These are phyloP conservation scores for Nezara viridula DNA, from an alignment of 2,888 invertebrate genomes.

Conservation along the genomic window DNA sequence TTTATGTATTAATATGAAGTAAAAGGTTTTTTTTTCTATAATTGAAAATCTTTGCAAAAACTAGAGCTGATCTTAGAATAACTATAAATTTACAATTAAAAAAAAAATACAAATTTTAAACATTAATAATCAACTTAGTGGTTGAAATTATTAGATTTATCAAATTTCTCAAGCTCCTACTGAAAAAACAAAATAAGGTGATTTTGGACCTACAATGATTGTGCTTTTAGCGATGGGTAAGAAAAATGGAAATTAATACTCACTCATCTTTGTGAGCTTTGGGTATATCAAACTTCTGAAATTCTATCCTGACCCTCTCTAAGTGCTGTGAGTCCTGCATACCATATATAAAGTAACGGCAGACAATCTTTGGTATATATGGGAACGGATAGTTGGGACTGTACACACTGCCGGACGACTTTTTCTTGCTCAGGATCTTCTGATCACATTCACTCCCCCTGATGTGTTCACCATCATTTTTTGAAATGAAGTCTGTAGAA, in stretches of 20 bases:
- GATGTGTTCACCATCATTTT: conserved; percentile 94
- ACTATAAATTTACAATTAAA: too few species aligned
- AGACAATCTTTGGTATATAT: conserved; percentile 95
- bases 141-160: too few species aligned
- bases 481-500: conserved; percentile 87
- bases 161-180: too few species aligned
- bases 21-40: too few species aligned
- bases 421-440: conserved; percentile 93
- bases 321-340: conserved; percentile 97
- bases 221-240: too few species aligned
- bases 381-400: conserved; percentile 97
- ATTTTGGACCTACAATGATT: too few species aligned
- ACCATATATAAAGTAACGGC: conserved; percentile 98
- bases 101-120: too few species aligned
- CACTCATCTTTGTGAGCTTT: conserved; percentile 86
- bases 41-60: too few species aligned
- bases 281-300: conserved; percentile 91
- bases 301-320: conserved; percentile 92
- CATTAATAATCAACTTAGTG: too few species aligned
- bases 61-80: too few species aligned
- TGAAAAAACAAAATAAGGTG: too few species aligned
- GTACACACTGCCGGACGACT: conserved; percentile 92
- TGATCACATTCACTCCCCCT: conserved; percentile 99
- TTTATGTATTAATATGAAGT: too few species aligned
- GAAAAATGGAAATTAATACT: conserved; percentile 70